Conservation (phyloP, 2,888 invertebrate genomes). For the Aporophyla lueneburgensis region DNA sequence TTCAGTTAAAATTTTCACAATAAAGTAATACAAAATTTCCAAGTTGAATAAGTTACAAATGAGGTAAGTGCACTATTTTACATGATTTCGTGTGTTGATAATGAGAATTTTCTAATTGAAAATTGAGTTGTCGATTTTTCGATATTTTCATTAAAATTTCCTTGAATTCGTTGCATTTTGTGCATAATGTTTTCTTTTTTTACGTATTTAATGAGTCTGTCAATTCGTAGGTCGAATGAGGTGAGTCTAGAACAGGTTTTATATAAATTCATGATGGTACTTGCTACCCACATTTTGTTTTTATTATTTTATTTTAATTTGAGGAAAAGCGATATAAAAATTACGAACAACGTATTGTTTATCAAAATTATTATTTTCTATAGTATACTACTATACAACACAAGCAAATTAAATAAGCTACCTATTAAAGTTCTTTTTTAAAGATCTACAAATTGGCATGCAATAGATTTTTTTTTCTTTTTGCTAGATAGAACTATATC, state of each 20-base stretch:
- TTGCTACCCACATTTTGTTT: conserved; percentile 53
- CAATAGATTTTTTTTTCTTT: no score
- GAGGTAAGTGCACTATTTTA: conserved; percentile 66
- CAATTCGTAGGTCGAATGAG: conserved; percentile 18
- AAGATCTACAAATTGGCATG: background rate
- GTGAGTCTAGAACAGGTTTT: conserved; percentile 42
- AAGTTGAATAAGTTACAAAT: conserved; percentile 64
- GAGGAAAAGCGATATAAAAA: conserved; percentile 16
- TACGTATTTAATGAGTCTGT: conserved; percentile 15
- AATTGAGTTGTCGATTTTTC: conserved; percentile 18
- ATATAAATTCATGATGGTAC: background rate
- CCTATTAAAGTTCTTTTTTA: no score
- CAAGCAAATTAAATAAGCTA: background rate
- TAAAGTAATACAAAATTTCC: conserved; percentile 37
- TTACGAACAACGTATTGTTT: background rate
- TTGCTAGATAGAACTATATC: no score
- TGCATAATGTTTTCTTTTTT: conserved; percentile 36
- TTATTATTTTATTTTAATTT: conserved; percentile 30
- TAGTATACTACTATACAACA: background rate
- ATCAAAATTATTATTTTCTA: background rate
- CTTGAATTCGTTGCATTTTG: conserved; percentile 49
- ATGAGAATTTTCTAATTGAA: conserved; percentile 4
- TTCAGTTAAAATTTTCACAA: conserved; percentile 38
- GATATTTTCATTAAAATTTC: conserved; percentile 45
- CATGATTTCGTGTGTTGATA: background rate